A percentile compares a stretch with the other conserved stretches of the same genome.
phyloP scores from a whole-genome alignment of 2,113 vertebrate species.

The Rostratula benghalensis region DNA sequence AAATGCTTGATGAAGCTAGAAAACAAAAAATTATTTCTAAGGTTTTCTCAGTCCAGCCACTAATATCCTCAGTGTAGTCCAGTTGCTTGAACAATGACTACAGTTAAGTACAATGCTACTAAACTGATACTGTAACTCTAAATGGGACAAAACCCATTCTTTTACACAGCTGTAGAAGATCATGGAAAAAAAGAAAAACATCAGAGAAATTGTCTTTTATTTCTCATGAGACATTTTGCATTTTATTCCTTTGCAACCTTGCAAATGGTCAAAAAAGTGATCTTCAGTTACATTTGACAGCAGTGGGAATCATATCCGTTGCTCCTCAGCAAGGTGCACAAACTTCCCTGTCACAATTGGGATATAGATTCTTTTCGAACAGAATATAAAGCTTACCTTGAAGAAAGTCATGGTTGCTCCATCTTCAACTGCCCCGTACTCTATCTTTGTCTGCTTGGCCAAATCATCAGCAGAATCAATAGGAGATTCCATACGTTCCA shows the following conservation, averaged over 20 bases:
- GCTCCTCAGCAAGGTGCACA: not conserved
- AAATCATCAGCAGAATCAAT: slow-evolving; percentile 98
- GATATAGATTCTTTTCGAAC: not conserved
- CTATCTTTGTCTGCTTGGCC: slow-evolving; percentile 98
- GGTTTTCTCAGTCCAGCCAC: not conserved
- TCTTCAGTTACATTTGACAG: not conserved
- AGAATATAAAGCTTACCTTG: slow-evolving; percentile 81
- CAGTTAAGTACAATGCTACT: not conserved
- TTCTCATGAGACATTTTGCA: not conserved
- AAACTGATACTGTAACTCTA: not conserved
- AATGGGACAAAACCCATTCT: not conserved
- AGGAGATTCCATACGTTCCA: slow-evolving; percentile 98
- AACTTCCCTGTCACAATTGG: not conserved
- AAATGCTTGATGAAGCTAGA: not conserved
- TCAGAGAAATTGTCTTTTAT: not conserved
- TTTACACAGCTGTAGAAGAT: not conserved
- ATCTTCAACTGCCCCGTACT: slow-evolving; percentile 94
- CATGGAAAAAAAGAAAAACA: too few relatives aligned
- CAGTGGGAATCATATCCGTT: accelerated
- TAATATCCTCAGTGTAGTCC: not conserved
- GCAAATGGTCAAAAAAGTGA: not conserved
- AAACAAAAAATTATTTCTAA: not conserved
- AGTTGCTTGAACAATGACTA: not conserved
- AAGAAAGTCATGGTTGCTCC: slow-evolving; percentile 98
- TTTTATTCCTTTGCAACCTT: not conserved